Conservation (phyloP, 2,113 vertebrate genomes). For the Diphyllodes magnificus region DNA sequence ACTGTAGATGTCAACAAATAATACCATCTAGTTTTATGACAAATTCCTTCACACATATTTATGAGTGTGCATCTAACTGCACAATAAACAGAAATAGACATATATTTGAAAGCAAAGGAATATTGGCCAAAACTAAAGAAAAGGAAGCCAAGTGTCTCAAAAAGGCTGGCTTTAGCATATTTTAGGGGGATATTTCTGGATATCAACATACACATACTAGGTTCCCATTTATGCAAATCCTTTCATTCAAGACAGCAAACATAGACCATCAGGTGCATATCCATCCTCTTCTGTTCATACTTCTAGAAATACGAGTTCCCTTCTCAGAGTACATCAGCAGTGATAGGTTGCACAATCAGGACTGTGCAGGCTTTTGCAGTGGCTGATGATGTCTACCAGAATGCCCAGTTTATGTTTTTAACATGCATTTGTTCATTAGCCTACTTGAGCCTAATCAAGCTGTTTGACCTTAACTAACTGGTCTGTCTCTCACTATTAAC, state of each 20-base stretch:
- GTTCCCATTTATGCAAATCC: background rate
- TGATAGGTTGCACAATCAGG: background rate
- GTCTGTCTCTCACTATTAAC: background rate
- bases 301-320: background rate
- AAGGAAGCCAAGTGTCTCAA: background rate
- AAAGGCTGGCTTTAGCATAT: background rate
- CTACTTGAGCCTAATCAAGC: background rate
- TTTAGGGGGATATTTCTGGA: background rate
- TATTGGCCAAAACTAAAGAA: background rate
- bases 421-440: background rate
- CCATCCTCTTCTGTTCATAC: background rate
- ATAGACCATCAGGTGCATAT: background rate
- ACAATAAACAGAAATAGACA: background rate
- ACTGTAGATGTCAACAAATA: background rate
- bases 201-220: background rate
- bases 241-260: background rate
- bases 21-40: background rate
- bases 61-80: background rate
- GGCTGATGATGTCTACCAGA: background rate
- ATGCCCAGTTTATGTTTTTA: background rate
- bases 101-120: background rate
- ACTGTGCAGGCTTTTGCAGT: background rate
- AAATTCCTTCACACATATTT: background rate
- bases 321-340: background rate
- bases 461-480: background rate